Evolutionary conservation across 2,888 invertebrate genomes (phyloP).

Genomic region (Synergus laeviventris): DNA sequence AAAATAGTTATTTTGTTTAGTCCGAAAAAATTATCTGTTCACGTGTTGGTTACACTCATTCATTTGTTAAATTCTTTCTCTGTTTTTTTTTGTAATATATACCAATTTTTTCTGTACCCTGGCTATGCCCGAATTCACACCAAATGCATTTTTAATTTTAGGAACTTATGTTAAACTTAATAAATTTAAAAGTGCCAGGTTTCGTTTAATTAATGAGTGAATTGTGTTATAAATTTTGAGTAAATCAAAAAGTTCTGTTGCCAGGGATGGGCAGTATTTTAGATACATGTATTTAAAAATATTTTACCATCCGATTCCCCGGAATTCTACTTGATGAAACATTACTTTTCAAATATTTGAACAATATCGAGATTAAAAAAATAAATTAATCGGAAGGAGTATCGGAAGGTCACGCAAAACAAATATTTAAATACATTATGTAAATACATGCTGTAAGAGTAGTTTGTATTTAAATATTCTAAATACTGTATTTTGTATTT

Average conservation of each 20-base stretch:
- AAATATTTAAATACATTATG: constrained; percentile 24
- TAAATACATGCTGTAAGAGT: constrained; percentile 35
- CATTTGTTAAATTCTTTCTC: constrained; percentile 38
- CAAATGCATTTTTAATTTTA: constrained; percentile 12
- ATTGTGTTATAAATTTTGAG: neutral
- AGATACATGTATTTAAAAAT: constrained; percentile 35
- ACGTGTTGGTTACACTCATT: constrained; percentile 28
- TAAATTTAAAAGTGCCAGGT: neutral
- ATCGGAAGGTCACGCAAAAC: constrained; percentile 20
- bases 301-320: neutral
- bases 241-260: constrained; percentile 8
- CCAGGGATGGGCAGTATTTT: constrained; percentile 34
- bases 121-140: constrained; percentile 33
- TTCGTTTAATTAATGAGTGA: neutral
- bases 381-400: neutral
- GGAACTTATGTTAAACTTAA: constrained; percentile 7
- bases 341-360: neutral
- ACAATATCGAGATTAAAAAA: neutral
- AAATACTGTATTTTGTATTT: constrained; percentile 42
- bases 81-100: constrained; percentile 3
- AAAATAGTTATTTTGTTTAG: neutral
- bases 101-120: neutral
- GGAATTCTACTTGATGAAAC: neutral
- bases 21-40: neutral
- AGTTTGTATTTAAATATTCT: constrained; percentile 38